phyloP scores from a whole-genome alignment of 2,113 vertebrate species.

The Ellobius talpinus region DNA sequence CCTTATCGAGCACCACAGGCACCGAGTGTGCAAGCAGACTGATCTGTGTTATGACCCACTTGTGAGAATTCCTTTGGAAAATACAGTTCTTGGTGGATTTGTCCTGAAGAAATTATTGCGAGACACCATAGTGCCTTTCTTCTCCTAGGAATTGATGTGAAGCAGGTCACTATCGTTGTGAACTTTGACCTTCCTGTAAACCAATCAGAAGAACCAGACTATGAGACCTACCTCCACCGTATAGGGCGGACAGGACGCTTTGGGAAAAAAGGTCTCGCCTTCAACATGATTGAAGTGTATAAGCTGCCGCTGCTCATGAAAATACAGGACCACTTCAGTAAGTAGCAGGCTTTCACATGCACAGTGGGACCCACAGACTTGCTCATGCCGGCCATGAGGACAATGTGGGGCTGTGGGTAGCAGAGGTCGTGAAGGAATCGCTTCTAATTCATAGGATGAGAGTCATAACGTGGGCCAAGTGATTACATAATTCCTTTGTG shows the following conservation, averaged over 20 bases:
- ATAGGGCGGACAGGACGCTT: conserved; percentile 88
- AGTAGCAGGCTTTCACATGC: conserved; percentile 53
- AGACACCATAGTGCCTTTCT: not conserved
- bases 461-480: not conserved
- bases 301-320: conserved; percentile 69
- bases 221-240: conserved; percentile 89
- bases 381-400: rapidly evolving
- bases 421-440: not conserved
- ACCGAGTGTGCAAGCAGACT: not conserved
- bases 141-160: conserved; percentile 87
- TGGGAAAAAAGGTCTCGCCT: conserved; percentile 87
- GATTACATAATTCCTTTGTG: no score
- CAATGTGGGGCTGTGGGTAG: rapidly evolving
- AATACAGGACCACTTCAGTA: conserved; percentile 88
- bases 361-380: not conserved
- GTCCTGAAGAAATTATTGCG: not conserved
- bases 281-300: conserved; percentile 86
- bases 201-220: conserved; percentile 65
- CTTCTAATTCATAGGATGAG: not conserved
- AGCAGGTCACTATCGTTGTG: conserved; percentile 88
- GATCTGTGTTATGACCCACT: not conserved
- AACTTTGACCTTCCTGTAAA: conserved; percentile 86
- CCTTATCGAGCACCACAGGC: not conserved
- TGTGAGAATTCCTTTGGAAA: not conserved
- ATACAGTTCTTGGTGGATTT: not conserved